These are phyloP conservation scores for Actinemys pallida DNA, from an alignment of 2,113 vertebrate species.

Conservation along the genomic window DNA sequence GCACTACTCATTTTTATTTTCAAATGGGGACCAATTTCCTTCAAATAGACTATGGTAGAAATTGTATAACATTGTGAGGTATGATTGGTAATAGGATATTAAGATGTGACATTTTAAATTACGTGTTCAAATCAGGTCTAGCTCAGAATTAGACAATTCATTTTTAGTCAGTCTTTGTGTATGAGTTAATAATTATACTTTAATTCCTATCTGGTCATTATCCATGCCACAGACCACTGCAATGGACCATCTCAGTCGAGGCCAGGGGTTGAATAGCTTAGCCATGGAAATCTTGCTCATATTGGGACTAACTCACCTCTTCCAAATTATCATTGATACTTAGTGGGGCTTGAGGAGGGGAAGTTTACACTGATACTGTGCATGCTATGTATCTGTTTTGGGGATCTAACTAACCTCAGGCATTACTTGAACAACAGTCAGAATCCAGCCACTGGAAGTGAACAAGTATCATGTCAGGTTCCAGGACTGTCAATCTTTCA, in stretches of 20 bases:
- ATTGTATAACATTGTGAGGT: neutral
- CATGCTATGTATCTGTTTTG: rapidly evolving
- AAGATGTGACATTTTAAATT: neutral
- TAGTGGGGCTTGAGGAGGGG: neutral
- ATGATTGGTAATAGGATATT: neutral
- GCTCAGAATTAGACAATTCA: neutral
- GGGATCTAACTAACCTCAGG: neutral
- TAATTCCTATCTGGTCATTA: neutral
- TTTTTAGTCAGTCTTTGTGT: neutral
- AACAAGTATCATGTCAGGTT: neutral
- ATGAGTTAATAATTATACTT: rapidly evolving
- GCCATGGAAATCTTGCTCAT: neutral
- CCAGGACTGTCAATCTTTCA: neutral
- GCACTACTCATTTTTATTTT: neutral
- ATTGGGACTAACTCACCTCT: rapidly evolving
- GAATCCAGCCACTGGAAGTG: neutral
- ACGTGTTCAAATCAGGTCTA: neutral
- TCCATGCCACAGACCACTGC: neutral
- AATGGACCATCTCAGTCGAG: neutral
- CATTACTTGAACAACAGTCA: neutral
- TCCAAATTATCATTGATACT: neutral
- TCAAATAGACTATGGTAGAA: neutral
- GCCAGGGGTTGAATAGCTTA: neutral
- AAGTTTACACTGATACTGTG: rapidly evolving
- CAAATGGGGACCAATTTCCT: neutral